phyloP scores from a whole-genome alignment of 2,888 invertebrate genomes.

The Deladenus siricidicola region DNA sequence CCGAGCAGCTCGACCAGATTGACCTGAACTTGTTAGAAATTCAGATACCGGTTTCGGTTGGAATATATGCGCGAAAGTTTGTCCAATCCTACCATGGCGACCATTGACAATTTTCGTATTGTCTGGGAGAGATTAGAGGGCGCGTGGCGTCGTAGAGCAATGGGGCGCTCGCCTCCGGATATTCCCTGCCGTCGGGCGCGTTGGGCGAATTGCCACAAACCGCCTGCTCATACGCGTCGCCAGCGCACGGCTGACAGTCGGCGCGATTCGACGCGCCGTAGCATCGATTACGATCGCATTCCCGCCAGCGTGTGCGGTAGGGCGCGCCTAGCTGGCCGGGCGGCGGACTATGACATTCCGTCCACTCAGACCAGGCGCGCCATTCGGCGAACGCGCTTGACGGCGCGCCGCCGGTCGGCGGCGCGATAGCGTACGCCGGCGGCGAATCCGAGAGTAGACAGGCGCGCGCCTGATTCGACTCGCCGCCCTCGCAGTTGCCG shows the following conservation, averaged over 20 bases:
- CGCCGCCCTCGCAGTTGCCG: constrained; percentile 3
- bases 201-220: too few species aligned
- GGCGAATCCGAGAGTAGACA: not conserved
- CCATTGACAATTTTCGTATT: too few species aligned
- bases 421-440: too few species aligned
- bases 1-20: constrained; percentile 27
- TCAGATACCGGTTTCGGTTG: too few species aligned
- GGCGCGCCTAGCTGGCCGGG: not conserved
- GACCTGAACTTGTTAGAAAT: too few species aligned
- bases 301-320: constrained; percentile 4
- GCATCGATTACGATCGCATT: not conserved
- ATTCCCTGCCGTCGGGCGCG: too few species aligned
- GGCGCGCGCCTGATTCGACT: constrained; percentile 4
- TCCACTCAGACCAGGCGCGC: not conserved
- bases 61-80: too few species aligned
- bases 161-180: too few species aligned
- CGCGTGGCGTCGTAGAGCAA: too few species aligned
- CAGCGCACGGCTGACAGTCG: not conserved
- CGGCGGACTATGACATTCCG: not conserved
- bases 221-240: not conserved
- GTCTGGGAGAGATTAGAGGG: too few species aligned
- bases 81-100: too few species aligned
- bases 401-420: not conserved
- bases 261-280: not conserved
- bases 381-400: not conserved